Conservation (phyloP, 2,888 invertebrate species). For the Tanytarsus gracilentus region DNA sequence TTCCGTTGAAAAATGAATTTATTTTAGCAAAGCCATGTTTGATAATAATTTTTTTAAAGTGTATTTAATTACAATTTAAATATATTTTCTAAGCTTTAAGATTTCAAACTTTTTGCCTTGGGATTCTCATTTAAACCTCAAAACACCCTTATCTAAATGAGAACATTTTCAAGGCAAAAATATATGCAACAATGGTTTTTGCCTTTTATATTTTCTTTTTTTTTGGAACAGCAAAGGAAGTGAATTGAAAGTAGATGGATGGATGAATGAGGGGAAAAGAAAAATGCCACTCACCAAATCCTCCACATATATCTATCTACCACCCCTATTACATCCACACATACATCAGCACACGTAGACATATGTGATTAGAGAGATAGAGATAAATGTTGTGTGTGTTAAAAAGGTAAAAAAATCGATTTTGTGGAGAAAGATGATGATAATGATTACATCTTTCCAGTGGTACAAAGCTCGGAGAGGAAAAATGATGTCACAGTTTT, state of each 20-base stretch:
- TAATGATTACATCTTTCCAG: not conserved
- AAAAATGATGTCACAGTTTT: too few relatives aligned
- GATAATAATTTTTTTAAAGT: too few relatives aligned
- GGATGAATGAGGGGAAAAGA: not conserved
- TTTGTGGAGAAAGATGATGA: conserved; percentile 8
- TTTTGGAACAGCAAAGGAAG: too few relatives aligned
- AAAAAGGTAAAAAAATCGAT: conserved; percentile 24
- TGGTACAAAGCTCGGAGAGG: too few relatives aligned
- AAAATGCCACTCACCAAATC: not conserved
- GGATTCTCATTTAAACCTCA: too few relatives aligned
- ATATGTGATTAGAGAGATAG: not conserved
- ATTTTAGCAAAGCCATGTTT: too few relatives aligned
- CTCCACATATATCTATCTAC: not conserved
- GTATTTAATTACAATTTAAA: too few relatives aligned
- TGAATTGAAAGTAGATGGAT: not conserved
- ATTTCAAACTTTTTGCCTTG: too few relatives aligned
- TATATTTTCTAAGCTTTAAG: too few relatives aligned
- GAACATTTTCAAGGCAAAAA: too few relatives aligned
- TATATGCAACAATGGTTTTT: conserved; percentile 21
- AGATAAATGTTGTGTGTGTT: conserved; percentile 9
- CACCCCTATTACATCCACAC: not conserved
- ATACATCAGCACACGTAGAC: not conserved
- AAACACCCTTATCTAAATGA: too few relatives aligned
- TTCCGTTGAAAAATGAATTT: too few relatives aligned
- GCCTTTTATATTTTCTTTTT: not conserved